A percentile compares a stretch with the other conserved stretches of the same genome.
phyloP scores from a whole-genome alignment of 53 echinoderm and acorn worm genomes.

The Luidia sarsii region DNA sequence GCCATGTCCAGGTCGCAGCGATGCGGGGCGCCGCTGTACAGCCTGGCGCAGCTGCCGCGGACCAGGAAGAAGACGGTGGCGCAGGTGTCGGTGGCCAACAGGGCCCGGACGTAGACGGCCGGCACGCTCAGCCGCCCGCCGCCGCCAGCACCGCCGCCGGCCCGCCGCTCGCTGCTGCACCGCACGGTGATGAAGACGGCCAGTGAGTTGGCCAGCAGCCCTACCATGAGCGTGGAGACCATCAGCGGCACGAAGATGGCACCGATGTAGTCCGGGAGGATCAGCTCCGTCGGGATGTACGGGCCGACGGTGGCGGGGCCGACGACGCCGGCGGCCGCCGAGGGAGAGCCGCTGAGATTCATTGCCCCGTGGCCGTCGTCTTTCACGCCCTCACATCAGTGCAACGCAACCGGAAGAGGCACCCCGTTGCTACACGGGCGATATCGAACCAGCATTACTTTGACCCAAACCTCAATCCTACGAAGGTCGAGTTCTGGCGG shows the following conservation, averaged over 20 bases:
- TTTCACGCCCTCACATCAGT: neutral
- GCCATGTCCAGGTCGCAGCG: constrained; percentile 58
- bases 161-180: constrained; percentile 13
- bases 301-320: neutral
- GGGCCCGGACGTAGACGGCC: constrained; percentile 24
- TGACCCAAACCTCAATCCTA: too few relatives aligned
- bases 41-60: constrained; percentile 34
- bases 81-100: constrained; percentile 54
- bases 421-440: too few relatives aligned
- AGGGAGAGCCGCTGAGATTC: too few relatives aligned
- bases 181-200: constrained; percentile 51
- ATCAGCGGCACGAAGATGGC: constrained; percentile 14
- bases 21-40: constrained; percentile 15
- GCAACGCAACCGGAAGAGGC: too few relatives aligned
- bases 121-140: constrained; percentile 46
- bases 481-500: too few relatives aligned
- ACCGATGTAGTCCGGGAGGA: neutral
- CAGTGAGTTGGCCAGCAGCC: constrained; percentile 55
- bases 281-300: constrained; percentile 41
- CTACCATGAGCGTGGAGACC: constrained; percentile 20
- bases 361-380: neutral
- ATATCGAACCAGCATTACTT: too few relatives aligned
- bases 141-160: too few relatives aligned
- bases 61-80: constrained; percentile 57
- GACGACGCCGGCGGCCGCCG: neutral